Evolutionary conservation across 23 tunicate species (phyloP), one percentile per base, ranked within the genome.

Genomic region (Phallusia fumigata): DNA sequence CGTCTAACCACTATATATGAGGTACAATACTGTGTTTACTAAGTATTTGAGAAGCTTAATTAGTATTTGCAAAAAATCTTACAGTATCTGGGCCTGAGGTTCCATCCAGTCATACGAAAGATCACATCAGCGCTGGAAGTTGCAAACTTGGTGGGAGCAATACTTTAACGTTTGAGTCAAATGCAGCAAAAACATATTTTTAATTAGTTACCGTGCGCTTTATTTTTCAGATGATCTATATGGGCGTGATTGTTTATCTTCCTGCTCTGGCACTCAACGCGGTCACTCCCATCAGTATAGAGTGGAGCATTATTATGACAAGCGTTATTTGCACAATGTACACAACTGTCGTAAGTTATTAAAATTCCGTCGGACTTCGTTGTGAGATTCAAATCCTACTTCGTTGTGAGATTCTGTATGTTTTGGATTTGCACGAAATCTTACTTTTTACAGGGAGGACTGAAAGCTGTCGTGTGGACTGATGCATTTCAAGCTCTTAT

Each of bases 191-290:
- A 40, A 40, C 5, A 3, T 40, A 3, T 10, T 40, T 40, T 40
- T 40, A 40, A 5, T 3, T 10, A 3, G 47, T 3, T 40, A 10
- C 10, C 47, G 47, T 10, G 47, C 47, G 10, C 6, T 11, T 11
- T 65, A 3, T 65, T 5, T 40, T 40, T 40, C 26, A 84, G 87
- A 52, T 64, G 21, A 26, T 81, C 13, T 89, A 89, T 82, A 80
- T 84, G 85, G 94, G 94, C 21, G 44, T 80, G 31, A 84, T 85
- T 0, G 69, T 84, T 21, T 89, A 89, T 64, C 85, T 89, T 28
- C 94, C 94, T 19, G 77, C 94, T 24, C 82, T 89, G 19, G 94
- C 88, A 2, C 78, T 89, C 22, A 84, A 75, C 74, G 94, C 94
- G 21, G 94, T 89, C 0, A 89, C 94, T 30, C 94, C 88, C 24